Evolutionary conservation across 2,888 invertebrate genomes (phyloP).

Genomic region (Drosophila prolongata): DNA sequence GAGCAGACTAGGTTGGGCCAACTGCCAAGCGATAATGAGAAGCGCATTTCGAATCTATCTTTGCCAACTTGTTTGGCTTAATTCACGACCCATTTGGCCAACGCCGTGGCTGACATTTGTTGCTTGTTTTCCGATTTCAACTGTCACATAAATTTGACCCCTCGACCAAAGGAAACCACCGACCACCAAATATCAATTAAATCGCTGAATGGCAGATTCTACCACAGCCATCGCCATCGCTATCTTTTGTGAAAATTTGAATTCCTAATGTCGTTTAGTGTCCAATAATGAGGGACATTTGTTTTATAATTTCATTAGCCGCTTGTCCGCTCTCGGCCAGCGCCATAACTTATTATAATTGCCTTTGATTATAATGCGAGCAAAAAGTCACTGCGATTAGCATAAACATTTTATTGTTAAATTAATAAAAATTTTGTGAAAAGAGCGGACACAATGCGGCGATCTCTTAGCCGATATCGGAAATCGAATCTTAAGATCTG

Average conservation of each 20-base stretch:
- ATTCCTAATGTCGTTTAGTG: slow-evolving; percentile 78
- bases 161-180: slow-evolving; percentile 19
- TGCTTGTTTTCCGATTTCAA: slow-evolving; percentile 72
- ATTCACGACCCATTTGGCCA: slow-evolving; percentile 70
- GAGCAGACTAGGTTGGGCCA: slow-evolving; percentile 34
- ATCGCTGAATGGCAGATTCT: slow-evolving; percentile 41
- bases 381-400: slow-evolving; percentile 60
- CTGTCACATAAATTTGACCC: slow-evolving; percentile 72
- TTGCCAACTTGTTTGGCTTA: slow-evolving; percentile 52
- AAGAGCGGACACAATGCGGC: slow-evolving; percentile 30
- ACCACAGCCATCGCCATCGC: slow-evolving; percentile 40
- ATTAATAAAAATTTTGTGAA: slow-evolving; percentile 69
- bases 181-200: slow-evolving; percentile 44
- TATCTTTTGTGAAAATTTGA: slow-evolving; percentile 65
- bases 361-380: slow-evolving; percentile 71
- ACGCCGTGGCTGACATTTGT: slow-evolving; percentile 74
- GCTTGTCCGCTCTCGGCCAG: slow-evolving; percentile 47
- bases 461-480: slow-evolving; percentile 36
- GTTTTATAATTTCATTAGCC: slow-evolving; percentile 79
- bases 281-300: slow-evolving; percentile 79
- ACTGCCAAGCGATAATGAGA: slow-evolving; percentile 25
- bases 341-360: slow-evolving; percentile 71
- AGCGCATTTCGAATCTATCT: slow-evolving; percentile 30
- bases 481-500: slow-evolving; percentile 34
- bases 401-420: slow-evolving; percentile 80